phyloP scores from a whole-genome alignment of 2,113 vertebrate genomes.

The Polyodon spathula region DNA sequence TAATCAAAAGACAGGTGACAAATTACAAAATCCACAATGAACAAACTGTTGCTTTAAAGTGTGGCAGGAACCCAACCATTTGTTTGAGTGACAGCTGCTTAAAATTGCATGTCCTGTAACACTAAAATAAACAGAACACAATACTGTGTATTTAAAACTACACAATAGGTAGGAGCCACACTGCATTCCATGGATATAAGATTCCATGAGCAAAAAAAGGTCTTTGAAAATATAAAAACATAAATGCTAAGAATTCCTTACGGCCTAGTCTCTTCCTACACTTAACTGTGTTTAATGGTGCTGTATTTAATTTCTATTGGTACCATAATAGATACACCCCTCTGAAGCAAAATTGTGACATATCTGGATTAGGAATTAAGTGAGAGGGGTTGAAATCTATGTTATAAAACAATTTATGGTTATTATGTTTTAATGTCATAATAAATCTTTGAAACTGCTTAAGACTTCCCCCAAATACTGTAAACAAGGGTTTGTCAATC shows the following conservation, averaged over 20 bases:
- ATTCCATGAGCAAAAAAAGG: conserved; percentile 15
- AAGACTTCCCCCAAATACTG: conserved; percentile 32
- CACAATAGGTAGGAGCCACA: conserved; percentile 55
- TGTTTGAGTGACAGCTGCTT: conserved; percentile 70
- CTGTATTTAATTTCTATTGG: conserved; percentile 22
- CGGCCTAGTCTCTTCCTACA: conserved; percentile 5
- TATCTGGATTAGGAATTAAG: conserved; percentile 67
- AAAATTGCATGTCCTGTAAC: conserved; percentile 62
- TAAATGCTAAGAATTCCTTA: conserved; percentile 6
- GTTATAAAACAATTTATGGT: conserved; percentile 56
- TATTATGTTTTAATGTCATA: conserved; percentile 60
- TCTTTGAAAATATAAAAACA: conserved; percentile 23
- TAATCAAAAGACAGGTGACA: conserved; percentile 62
- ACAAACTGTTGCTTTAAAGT: conserved; percentile 61
- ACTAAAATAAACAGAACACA: conserved; percentile 67
- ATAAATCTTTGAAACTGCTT: conserved; percentile 56
- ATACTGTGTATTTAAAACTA: conserved; percentile 62
- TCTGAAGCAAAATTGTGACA: conserved; percentile 55
- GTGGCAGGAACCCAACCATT: conserved; percentile 60
- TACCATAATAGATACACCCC: conserved; percentile 31
- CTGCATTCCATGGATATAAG: conserved; percentile 48
- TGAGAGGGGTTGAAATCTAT: conserved; percentile 64
- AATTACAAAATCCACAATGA: conserved; percentile 58
- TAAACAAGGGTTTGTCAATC: conserved; percentile 48
- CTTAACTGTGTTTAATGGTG: conserved; percentile 15